Percentiles rank a stretch among this genome's conserved stretches.
Conservation (phyloP, 2,888 invertebrate genomes). For the Trimorus sp. region DNA sequence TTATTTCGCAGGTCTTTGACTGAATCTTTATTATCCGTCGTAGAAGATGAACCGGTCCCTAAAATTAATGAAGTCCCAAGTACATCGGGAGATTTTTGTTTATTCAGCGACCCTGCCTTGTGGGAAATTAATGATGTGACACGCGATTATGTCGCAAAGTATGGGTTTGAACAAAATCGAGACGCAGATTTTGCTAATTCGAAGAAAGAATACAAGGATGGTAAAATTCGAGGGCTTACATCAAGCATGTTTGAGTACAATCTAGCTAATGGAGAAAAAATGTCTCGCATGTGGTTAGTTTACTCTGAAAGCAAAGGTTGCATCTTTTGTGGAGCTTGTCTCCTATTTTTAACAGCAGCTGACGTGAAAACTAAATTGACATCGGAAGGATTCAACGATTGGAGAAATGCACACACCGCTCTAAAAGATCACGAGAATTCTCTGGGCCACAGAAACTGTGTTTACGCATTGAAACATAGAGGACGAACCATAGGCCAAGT, state of each 20-base stretch:
- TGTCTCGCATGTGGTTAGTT: constrained; percentile 26
- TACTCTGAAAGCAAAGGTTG: constrained; percentile 27
- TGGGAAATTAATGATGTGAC: constrained; percentile 5
- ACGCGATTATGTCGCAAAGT: constrained; percentile 29
- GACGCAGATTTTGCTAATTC: constrained; percentile 24
- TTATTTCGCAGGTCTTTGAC: too few relatives aligned
- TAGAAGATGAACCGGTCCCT: too few relatives aligned
- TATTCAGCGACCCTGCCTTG: background rate
- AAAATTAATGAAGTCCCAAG: too few relatives aligned
- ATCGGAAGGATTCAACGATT: constrained; percentile 35
- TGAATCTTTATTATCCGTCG: too few relatives aligned
- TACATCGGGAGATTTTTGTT: too few relatives aligned
- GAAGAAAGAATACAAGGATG: constrained; percentile 16
- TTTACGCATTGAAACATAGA: constrained; percentile 22
- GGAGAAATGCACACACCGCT: constrained; percentile 28
- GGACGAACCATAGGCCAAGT: background rate
- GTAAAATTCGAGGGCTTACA: constrained; percentile 5
- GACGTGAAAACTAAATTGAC: constrained; percentile 4
- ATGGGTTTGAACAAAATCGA: constrained; percentile 36
- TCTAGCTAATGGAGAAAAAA: constrained; percentile 32
- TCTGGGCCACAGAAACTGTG: constrained; percentile 21
- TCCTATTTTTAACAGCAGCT: constrained; percentile 23
- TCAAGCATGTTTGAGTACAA: constrained; percentile 22
- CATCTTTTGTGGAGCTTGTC: constrained; percentile 34
- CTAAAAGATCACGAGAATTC: constrained; percentile 44